Conservation (phyloP, 2,797 vertebrate genomes). For the Micropoecilia bifurca region DNA sequence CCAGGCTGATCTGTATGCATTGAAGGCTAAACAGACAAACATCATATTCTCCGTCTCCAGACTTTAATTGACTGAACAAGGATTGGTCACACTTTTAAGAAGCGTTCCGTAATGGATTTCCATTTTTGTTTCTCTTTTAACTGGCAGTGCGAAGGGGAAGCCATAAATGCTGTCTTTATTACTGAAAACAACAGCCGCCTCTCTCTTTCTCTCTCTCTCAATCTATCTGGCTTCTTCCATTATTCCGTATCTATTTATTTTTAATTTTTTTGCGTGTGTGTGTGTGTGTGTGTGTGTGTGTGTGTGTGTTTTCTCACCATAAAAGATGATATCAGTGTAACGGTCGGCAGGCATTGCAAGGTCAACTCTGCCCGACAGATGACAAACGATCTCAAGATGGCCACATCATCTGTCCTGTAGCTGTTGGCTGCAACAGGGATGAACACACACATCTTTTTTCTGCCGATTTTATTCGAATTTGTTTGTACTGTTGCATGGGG, state of each 20-base stretch:
- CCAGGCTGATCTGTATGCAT: slow-evolving; percentile 79
- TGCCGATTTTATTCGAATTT: slow-evolving; percentile 58
- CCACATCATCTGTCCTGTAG: slow-evolving; percentile 84
- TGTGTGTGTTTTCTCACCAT: slow-evolving; percentile 37
- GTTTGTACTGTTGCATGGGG: slow-evolving; percentile 29
- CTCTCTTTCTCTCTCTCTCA: slow-evolving; percentile 2
- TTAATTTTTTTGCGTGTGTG: not conserved
- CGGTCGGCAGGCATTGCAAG: slow-evolving; percentile 80
- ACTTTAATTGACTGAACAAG: slow-evolving; percentile 91
- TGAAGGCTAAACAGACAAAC: slow-evolving; percentile 80
- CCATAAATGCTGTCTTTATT: slow-evolving; percentile 89
- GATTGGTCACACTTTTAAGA: slow-evolving; percentile 89
- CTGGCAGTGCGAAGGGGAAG: slow-evolving; percentile 87
- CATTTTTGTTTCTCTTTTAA: slow-evolving; percentile 92
- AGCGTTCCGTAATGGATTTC: slow-evolving; percentile 91
- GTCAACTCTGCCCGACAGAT: slow-evolving; percentile 86
- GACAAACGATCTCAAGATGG: slow-evolving; percentile 88
- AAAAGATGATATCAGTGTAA: slow-evolving; percentile 79
- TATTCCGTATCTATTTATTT: slow-evolving; percentile 20
- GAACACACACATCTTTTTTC: slow-evolving; percentile 63
- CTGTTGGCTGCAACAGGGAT: slow-evolving; percentile 68
- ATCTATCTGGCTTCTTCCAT: slow-evolving; percentile 38
- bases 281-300: not conserved
- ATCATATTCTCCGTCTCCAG: slow-evolving; percentile 78
- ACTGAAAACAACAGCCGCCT: slow-evolving; percentile 80